Evolutionary conservation across 1,140 invertebrate species (phyloP), one percentile per base, ranked within the genome.

Genomic region (Zaprionus kolodkinae): DNA sequence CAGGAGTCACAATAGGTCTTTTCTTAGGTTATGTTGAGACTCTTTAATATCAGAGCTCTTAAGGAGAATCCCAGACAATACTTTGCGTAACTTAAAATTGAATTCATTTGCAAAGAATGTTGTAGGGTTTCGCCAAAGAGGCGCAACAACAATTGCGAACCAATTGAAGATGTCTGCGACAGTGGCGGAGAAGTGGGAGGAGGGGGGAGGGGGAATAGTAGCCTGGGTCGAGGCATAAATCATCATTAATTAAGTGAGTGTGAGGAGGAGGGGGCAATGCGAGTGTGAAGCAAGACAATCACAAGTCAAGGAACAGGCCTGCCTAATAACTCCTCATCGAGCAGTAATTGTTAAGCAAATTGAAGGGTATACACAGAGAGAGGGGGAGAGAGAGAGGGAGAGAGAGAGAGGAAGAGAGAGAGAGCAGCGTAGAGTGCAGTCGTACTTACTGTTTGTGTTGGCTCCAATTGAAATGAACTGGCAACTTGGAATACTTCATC

Each of bases 201-300:
- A n/a, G n/a, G n/a, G n/a, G 36, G 17, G 40, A 50, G 10, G 50
- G 33, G 52, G 48, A n/a, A 56, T 43, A 63, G 27, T 36, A 68
- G 35, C 38, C 30, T 80, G 70, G 48, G 25, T 27, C 57, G 13
- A 61, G 17, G 69, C 72, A 88, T 88, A 89, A 88, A 88, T 89
- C 84, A 85, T 57, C 78, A 88, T 88, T 85, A 85, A 88, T 88
- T 89, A 89, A 66, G 45, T 12, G 71, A 68, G 48, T 78, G 66
- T 70, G 56, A 21, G 21, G n/a, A n/a, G 21, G 21, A 21, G n/a
- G n/a, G n/a, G n/a, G n/a, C n/a, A n/a, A n/a, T n/a, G n/a, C n/a
- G n/a, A n/a, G n/a, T n/a, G n/a, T n/a, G n/a, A 25, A 66, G 30
- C 15, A 61, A 15, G 38, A 63, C 63, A 67, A 83, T 62, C 89